Base-by-base conservation (phyloP, 2,113 vertebrate genomes). In the Cricetomys ansorgei region DNA sequence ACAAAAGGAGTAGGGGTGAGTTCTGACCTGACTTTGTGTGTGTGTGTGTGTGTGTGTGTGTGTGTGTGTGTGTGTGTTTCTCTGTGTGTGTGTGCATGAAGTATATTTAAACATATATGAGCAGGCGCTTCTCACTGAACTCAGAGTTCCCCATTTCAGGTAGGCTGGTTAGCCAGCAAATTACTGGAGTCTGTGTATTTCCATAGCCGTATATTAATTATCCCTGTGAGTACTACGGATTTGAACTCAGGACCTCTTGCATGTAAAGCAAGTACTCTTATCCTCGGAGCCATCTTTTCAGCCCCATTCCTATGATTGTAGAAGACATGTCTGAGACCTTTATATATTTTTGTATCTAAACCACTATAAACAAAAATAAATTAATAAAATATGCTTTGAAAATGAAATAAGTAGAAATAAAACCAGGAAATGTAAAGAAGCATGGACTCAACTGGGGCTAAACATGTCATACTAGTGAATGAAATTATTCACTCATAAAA, bases 361-460 rank as follows among this genome's bases (percentile, higher is more conserved):
- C 50, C 29, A 92, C 29, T 86, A 23, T 16, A 91, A 76, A 43
- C 40, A n/a, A n/a, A 89, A 65, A 48, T 88, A n/a, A 59, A 85
- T 89, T 91, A 65, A 87, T 75, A 72, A 55, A 59, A 57, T 81
- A 40, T 59, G 11, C 37, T 37, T 57, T 81, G 37, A 75, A 91
- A 83, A 23, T 92, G 77, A 93, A 93, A 43, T 17, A 9, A 31
- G 53, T 17, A 79, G 59, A 23, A 89, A 57, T 5, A 70, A 93
- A 97, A 88, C 45, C 64, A 77, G 40, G 80, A 76, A 64, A 53
- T 50, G 65, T 84, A 89, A 93, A 91, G 67, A 88, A 88, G 7
- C 50, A 57, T 50, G 40, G 27, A 65, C 40, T 89, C 43, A 69
- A 53, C 65, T 19, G 43, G 4, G 23, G 37, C 27, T 89, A 89